Conservation (phyloP, 2,888 invertebrate genomes). For the Trichopoda pennipes region DNA sequence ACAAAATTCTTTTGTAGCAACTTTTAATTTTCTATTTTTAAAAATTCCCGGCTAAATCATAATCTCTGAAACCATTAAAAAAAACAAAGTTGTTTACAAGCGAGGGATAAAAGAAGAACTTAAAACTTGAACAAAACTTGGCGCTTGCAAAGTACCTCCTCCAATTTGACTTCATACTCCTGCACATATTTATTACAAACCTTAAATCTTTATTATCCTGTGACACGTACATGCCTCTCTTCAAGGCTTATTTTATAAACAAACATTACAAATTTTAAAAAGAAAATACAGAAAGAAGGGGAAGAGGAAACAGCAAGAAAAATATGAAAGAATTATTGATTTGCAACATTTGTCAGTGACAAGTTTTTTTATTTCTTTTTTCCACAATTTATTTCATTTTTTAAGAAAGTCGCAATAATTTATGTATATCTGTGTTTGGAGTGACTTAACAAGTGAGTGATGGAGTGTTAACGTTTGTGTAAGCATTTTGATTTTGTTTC, state of each 20-base stretch:
- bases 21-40: no score
- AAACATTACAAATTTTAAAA: not conserved
- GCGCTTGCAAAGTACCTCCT: conserved; percentile 22
- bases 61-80: no score
- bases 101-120: no score
- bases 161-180: no score
- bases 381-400: conserved; percentile 16
- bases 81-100: no score
- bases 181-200: conserved; percentile 26
- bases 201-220: conserved; percentile 32
- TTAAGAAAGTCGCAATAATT: conserved; percentile 46
- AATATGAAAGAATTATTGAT: conserved; percentile 60
- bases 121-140: conserved; percentile 30
- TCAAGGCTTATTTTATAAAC: not conserved
- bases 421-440: conserved; percentile 46
- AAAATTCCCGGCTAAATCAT: no score
- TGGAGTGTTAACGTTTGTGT: not conserved
- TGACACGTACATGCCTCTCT: conserved; percentile 10
- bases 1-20: no score
- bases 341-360: conserved; percentile 70
- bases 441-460: not conserved
- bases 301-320: not conserved
- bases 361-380: conserved; percentile 45
- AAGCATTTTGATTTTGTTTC: conserved; percentile 15
- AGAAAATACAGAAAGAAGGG: not conserved